Conservation (phyloP, 2,888 invertebrate species). For the Cremastinae sp. region DNA sequence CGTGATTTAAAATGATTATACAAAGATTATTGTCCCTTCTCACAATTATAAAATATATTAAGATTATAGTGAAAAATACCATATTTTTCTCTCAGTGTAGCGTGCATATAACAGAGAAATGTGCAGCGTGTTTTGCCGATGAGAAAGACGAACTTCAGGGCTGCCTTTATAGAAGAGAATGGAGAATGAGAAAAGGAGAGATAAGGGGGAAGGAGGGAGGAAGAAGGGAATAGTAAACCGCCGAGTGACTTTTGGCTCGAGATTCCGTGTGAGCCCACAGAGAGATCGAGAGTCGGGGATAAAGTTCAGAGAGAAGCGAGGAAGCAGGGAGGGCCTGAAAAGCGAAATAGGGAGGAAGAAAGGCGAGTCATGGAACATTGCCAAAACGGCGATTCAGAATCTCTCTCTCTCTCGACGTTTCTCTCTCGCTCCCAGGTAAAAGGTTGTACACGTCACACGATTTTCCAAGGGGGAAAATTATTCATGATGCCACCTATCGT, state of each 20-base stretch:
- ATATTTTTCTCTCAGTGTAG: too few species aligned
- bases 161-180: slow-evolving; percentile 15
- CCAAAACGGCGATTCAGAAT: slow-evolving; percentile 34
- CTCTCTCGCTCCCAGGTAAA: slow-evolving; percentile 12
- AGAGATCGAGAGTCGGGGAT: slow-evolving; percentile 43
- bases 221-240: too few species aligned
- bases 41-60: too few species aligned
- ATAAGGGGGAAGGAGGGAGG: too few species aligned
- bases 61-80: too few species aligned
- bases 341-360: slow-evolving; percentile 40
- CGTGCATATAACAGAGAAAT: slow-evolving; percentile 43
- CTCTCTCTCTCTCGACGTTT: slow-evolving; percentile 7
- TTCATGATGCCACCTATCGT: slow-evolving; percentile 60
- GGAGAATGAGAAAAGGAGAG: slow-evolving; percentile 34
- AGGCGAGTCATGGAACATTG: slow-evolving; percentile 41
- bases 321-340: slow-evolving; percentile 14
- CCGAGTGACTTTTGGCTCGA: slow-evolving; percentile 48
- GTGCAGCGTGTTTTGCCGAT: slow-evolving; percentile 35
- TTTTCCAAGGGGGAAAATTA: slow-evolving; percentile 59
- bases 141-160: slow-evolving; percentile 31
- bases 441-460: slow-evolving; percentile 41
- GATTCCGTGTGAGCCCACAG: slow-evolving; percentile 30
- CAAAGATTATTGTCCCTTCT: too few species aligned
- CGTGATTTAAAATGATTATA: too few species aligned
- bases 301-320: slow-evolving; percentile 25